Percentiles rank a stretch among this genome's conserved stretches.
These are phyloP conservation scores for Pseudopipra pipra DNA, from an alignment of 2,113 vertebrate genomes.

Conservation along the genomic window DNA sequence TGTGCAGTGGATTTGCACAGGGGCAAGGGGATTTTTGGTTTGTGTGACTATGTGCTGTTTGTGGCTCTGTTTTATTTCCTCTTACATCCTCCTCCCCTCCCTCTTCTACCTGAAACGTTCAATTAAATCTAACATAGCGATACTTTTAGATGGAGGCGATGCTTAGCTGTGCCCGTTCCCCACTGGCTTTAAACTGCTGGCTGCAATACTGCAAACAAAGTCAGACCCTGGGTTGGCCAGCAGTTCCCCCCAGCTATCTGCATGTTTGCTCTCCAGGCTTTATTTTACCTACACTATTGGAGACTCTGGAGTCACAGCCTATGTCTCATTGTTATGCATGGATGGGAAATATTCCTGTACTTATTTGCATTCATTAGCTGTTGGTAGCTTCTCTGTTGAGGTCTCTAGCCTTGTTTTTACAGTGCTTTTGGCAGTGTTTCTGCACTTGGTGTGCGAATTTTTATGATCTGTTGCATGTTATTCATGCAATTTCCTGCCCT, in stretches of 20 bases:
- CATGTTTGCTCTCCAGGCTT: slow-evolving; percentile 27
- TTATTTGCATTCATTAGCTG: slow-evolving; percentile 77
- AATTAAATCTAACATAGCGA: background rate
- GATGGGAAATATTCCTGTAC: slow-evolving; percentile 73
- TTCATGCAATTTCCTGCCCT: slow-evolving; percentile 84
- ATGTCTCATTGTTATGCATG: slow-evolving; percentile 69
- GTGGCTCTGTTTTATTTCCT: slow-evolving; percentile 1
- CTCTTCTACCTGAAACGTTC: background rate
- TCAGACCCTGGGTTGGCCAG: slow-evolving; percentile 16
- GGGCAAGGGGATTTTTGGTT: background rate
- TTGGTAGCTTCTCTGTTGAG: slow-evolving; percentile 74
- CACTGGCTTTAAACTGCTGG: background rate
- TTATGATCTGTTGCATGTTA: slow-evolving; percentile 82
- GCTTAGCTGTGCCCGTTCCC: background rate
- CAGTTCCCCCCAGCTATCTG: background rate
- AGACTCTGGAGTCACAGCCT: slow-evolving; percentile 52
- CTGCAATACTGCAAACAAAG: slow-evolving; percentile 36
- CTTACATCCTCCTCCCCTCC: slow-evolving; percentile 9
- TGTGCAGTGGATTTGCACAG: background rate
- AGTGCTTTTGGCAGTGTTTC: slow-evolving; percentile 77
- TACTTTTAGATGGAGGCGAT: background rate
- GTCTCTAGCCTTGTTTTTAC: slow-evolving; percentile 76
- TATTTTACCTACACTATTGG: slow-evolving; percentile 51
- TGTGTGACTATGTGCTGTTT: background rate
- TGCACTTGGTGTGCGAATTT: slow-evolving; percentile 78